A percentile compares a stretch with the other conserved stretches of the same genome.
Evolutionary conservation across 2,888 invertebrate species (phyloP).

Genomic region (Tetragnatha montana): DNA sequence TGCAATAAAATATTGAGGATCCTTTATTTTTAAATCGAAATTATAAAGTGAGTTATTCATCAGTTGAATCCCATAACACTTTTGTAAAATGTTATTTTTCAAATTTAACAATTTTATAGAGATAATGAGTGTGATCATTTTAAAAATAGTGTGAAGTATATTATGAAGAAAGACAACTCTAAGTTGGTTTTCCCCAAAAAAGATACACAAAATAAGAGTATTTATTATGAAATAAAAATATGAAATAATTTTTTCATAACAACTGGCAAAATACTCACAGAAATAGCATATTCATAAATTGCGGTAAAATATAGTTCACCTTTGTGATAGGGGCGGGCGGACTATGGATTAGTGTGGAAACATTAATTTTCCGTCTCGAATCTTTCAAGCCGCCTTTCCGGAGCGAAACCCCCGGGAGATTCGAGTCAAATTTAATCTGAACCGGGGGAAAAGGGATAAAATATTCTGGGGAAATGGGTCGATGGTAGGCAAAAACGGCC

Average conservation of each 20-base stretch:
- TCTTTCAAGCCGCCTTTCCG: not conserved
- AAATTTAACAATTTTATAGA: no score
- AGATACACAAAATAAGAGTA: not conserved
- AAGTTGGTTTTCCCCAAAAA: no score
- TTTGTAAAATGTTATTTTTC: no score
- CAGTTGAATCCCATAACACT: no score
- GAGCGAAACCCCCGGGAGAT: conserved; percentile 11
- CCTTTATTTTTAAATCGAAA: no score
- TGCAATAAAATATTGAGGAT: no score
- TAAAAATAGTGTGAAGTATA: no score
- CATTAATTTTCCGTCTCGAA: conserved; percentile 15
- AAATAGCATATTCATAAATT: not conserved
- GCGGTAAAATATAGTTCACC: not conserved
- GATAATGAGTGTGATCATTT: no score
- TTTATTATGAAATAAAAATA: not conserved
- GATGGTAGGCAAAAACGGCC: conserved; percentile 48
- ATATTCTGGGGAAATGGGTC: conserved; percentile 62
- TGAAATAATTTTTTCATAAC: not conserved
- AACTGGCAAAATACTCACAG: no score
- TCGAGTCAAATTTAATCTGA: conserved; percentile 62
- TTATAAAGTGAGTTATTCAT: no score
- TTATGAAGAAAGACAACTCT: no score
- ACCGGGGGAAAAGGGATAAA: conserved; percentile 46
- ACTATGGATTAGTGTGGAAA: not conserved
- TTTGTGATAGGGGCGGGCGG: not conserved